These are phyloP conservation scores for Plecotus auritus DNA, from an alignment of 2,113 vertebrate species.

Conservation along the genomic window DNA sequence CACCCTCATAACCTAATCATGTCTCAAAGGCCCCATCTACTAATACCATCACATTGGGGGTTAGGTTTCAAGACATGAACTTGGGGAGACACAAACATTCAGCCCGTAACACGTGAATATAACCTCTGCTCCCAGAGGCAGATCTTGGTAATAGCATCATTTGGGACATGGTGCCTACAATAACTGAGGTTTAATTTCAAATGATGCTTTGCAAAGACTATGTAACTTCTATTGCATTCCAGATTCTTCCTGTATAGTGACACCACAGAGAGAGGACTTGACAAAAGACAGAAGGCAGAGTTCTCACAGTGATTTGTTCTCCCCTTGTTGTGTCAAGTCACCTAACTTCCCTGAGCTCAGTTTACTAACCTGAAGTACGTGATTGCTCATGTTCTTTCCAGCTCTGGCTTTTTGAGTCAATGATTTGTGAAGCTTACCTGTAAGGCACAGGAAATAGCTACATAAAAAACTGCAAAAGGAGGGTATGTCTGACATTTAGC, in stretches of 20 bases:
- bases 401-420: not conserved
- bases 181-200: not conserved
- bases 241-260: accelerated
- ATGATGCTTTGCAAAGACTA: not conserved
- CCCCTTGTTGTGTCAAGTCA: too few relatives aligned
- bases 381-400: not conserved
- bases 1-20: too few relatives aligned
- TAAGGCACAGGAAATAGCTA: not conserved
- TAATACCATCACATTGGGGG: not conserved
- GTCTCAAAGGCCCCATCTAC: not conserved
- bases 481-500: not conserved
- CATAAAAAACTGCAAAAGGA: not conserved
- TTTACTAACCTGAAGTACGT: not conserved
- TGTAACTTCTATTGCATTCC: not conserved
- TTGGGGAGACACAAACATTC: too few relatives aligned
- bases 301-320: accelerated
- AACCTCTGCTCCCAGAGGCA: not conserved
- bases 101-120: too few relatives aligned
- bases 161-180: not conserved
- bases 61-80: not conserved
- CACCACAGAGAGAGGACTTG: not conserved
- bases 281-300: not conserved
- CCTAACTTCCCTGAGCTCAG: not conserved
- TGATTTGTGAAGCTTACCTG: not conserved
- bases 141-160: not conserved